A percentile compares a stretch with the other conserved stretches of the same genome.
These are phyloP conservation scores for Todus mexicanus DNA, from an alignment of 2,797 vertebrate genomes.

Conservation along the genomic window DNA sequence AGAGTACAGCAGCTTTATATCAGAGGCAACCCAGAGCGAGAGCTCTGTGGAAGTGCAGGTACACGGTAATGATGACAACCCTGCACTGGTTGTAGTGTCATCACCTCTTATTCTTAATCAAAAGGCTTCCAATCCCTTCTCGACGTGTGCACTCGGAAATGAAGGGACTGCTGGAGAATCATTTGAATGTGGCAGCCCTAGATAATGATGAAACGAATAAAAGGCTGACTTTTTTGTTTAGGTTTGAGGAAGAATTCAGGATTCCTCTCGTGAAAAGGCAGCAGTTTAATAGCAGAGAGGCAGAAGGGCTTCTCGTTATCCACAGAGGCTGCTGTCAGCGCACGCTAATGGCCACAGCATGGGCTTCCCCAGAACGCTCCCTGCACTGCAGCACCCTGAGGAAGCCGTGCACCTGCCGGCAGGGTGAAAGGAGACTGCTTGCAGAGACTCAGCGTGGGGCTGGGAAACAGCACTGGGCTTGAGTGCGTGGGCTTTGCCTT, in stretches of 20 bases:
- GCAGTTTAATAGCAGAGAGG: conserved; percentile 61
- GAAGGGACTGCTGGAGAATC: conserved; percentile 71
- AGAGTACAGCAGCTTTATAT: conserved; percentile 71
- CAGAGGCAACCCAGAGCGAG: conserved; percentile 69
- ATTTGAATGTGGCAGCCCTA: conserved; percentile 75
- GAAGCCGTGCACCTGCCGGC: fast-evolving
- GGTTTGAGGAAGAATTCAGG: conserved; percentile 71
- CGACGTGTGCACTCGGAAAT: conserved; percentile 67
- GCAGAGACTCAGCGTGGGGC: background rate
- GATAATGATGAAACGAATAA: conserved; percentile 77
- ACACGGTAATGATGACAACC: conserved; percentile 73
- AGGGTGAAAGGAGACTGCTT: background rate
- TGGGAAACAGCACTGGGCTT: background rate
- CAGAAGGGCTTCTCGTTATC: conserved; percentile 70
- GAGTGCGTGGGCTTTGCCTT: background rate
- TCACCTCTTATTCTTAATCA: conserved; percentile 75
- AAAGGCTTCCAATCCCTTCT: conserved; percentile 75
- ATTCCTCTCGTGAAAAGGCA: conserved; percentile 69
- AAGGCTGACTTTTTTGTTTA: conserved; percentile 71
- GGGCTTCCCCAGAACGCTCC: conserved; percentile 44
- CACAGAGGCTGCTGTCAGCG: background rate
- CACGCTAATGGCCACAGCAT: conserved; percentile 52
- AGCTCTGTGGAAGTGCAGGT: conserved; percentile 70
- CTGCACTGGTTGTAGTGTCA: conserved; percentile 73
- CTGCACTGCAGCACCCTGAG: fast-evolving